Conservation (phyloP, 1,140 invertebrate genomes). For the Dreissena polymorpha region DNA sequence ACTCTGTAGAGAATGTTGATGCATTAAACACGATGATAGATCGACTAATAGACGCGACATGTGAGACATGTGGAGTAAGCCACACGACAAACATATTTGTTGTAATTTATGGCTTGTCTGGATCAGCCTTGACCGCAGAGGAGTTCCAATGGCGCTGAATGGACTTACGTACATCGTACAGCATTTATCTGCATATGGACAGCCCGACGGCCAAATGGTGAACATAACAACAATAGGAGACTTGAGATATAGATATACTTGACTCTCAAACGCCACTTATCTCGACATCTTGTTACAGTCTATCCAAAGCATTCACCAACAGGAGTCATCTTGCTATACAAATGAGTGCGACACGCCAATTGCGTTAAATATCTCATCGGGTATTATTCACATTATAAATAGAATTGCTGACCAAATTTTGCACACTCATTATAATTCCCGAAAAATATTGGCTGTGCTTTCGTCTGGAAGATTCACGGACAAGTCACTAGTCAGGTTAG, state of each 20-base stretch:
- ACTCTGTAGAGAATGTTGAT: conserved; percentile 1
- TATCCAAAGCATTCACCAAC: neutral
- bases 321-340: neutral
- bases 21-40: conserved; percentile 2
- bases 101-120: neutral
- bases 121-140: neutral
- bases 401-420: too few relatives aligned
- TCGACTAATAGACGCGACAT: neutral
- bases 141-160: conserved; percentile 6
- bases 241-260: neutral
- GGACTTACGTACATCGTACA: neutral
- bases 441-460: neutral
- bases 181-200: too few relatives aligned
- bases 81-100: neutral
- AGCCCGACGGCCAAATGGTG: neutral
- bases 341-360: neutral
- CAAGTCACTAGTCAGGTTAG: neutral
- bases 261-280: neutral
- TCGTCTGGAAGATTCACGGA: neutral
- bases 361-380: neutral
- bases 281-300: neutral
- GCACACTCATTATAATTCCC: neutral
- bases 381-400: too few relatives aligned
- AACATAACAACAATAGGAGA: neutral
- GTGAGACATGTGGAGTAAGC: neutral